A percentile compares a stretch with the other conserved stretches of the same genome.
phyloP scores from a whole-genome alignment of 1,140 invertebrate species.

The Stenopsyche tienmushanensis region DNA sequence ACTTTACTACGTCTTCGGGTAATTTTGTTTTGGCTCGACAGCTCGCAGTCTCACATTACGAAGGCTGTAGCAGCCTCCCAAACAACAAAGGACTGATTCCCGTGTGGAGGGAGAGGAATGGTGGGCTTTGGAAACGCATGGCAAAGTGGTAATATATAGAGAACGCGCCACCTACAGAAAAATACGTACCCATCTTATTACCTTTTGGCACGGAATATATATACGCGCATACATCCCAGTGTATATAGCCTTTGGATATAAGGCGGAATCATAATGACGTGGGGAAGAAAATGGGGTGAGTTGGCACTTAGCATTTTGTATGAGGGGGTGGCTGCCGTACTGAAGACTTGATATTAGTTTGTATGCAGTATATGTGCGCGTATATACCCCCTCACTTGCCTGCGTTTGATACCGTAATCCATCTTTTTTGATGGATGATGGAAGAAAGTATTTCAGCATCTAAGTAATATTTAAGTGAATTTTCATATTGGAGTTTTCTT shows the following conservation, averaged over 20 bases:
- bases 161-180: conserved; percentile 36
- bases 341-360: conserved; percentile 40
- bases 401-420: conserved; percentile 42
- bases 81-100: conserved; percentile 36
- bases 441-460: conserved; percentile 40
- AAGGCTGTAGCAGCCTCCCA: conserved; percentile 17
- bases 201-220: conserved; percentile 37
- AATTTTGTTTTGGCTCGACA: no score
- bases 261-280: conserved; percentile 42
- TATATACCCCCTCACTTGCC: conserved; percentile 19
- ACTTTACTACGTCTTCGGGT: no score
- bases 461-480: conserved; percentile 43
- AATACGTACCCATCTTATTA: conserved; percentile 41
- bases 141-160: conserved; percentile 39
- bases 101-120: neutral
- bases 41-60: conserved; percentile 1
- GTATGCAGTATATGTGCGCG: conserved; percentile 23
- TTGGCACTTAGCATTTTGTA: conserved; percentile 40
- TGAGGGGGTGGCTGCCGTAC: conserved; percentile 26
- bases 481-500: conserved; percentile 39
- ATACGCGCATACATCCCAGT: neutral
- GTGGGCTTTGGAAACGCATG: conserved; percentile 28
- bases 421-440: conserved; percentile 43
- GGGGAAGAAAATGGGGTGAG: conserved; percentile 37
- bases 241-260: conserved; percentile 36